Conservation (phyloP, 2,797 vertebrate species). For the Sorex maritimensis region DNA sequence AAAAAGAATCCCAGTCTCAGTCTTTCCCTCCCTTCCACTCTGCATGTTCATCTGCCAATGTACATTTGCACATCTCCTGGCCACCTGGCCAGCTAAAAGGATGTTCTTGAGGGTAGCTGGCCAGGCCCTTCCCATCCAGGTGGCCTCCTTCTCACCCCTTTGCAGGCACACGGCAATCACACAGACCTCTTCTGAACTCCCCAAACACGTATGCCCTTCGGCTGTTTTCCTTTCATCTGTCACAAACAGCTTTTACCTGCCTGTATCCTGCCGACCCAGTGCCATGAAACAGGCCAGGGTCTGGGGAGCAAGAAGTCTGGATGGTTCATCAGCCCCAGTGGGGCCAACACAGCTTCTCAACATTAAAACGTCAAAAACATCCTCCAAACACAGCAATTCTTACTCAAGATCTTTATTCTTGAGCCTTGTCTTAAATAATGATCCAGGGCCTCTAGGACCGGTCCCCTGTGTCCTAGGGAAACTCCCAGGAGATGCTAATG, state of each 20-base stretch:
- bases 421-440: no score
- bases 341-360: background rate
- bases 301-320: background rate
- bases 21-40: background rate
- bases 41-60: no score
- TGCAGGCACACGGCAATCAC: background rate
- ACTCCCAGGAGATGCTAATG: background rate
- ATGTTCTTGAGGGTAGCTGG: background rate
- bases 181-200: background rate
- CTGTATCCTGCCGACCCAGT: background rate
- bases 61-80: no score
- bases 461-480: background rate
- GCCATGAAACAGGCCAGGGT: background rate
- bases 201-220: background rate
- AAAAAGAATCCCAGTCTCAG: background rate
- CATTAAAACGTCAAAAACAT: background rate
- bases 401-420: background rate
- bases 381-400: background rate
- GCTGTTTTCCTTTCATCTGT: background rate
- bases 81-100: background rate
- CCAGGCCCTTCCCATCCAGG: no score
- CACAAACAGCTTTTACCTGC: conserved; percentile 44
- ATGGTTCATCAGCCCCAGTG: rapidly evolving
- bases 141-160: background rate
- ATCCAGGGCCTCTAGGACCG: background rate